These are phyloP conservation scores for Protobothrops flavoviridis DNA, from an alignment of 2,113 vertebrate species.

Conservation along the genomic window DNA sequence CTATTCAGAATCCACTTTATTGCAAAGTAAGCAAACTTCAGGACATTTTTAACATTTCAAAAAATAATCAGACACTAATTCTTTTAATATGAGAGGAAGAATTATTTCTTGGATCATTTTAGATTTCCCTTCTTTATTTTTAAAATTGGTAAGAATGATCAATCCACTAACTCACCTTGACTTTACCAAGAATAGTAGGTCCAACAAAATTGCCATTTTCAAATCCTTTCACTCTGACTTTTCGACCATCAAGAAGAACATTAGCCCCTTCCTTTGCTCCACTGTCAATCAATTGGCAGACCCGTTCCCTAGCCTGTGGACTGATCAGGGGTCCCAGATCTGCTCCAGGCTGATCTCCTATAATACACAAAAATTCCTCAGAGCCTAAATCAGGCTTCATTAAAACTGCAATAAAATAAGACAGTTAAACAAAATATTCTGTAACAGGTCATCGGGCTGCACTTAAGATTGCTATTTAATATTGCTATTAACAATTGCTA, in stretches of 20 bases:
- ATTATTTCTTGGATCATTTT: neutral
- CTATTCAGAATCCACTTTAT: neutral
- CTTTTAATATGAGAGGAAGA: neutral
- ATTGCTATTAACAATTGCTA: neutral
- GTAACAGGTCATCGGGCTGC: neutral
- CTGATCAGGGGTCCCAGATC: constrained; percentile 94
- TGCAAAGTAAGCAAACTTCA: neutral
- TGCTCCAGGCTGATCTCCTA: constrained; percentile 94
- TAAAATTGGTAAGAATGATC: neutral
- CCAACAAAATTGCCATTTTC: constrained; percentile 96
- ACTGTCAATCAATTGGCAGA: constrained; percentile 87
- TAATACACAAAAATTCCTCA: constrained; percentile 36
- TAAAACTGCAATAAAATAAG: neutral
- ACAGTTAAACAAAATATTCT: neutral
- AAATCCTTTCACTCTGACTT: constrained; percentile 89
- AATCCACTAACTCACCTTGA: constrained; percentile 76
- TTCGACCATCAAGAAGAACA: constrained; percentile 88
- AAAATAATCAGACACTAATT: neutral
- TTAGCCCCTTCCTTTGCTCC: constrained; percentile 87
- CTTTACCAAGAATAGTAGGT: constrained; percentile 85
- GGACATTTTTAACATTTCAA: constrained; percentile 1
- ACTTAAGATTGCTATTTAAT: neutral
- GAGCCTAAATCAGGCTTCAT: constrained; percentile 9
- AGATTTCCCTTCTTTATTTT: neutral
- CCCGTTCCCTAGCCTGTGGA: constrained; percentile 86